These are phyloP conservation scores for Vandiemenella viatica DNA, from an alignment of 2,888 invertebrate species.

Conservation along the genomic window DNA sequence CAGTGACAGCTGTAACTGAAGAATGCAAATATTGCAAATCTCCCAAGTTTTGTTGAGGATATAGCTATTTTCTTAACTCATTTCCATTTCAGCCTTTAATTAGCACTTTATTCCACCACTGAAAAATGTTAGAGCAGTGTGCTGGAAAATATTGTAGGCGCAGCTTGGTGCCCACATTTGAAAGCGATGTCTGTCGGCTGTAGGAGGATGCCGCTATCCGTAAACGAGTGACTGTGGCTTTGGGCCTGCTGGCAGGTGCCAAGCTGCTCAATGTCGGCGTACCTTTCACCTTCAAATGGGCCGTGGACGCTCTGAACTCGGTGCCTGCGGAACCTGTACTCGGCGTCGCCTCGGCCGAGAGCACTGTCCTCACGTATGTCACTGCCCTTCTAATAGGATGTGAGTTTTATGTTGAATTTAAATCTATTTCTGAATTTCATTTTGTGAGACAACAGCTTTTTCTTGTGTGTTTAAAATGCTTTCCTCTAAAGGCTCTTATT, in stretches of 20 bases:
- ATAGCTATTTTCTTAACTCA: no score
- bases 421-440: neutral
- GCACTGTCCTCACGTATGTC: slow-evolving; percentile 62
- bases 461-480: no score
- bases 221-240: slow-evolving; percentile 67
- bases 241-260: slow-evolving; percentile 62
- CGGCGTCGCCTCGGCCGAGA: slow-evolving; percentile 62
- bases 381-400: slow-evolving; percentile 76
- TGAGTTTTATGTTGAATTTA: slow-evolving; percentile 35
- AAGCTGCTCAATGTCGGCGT: slow-evolving; percentile 83
- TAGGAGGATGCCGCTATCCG: slow-evolving; percentile 60
- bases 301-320: slow-evolving; percentile 72
- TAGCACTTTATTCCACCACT: no score
- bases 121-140: no score
- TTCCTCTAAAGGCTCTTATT: no score
- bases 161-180: no score
- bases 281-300: slow-evolving; percentile 90
- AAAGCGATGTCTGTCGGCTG: no score
- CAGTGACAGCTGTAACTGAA: no score
- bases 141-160: no score
- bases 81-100: no score
- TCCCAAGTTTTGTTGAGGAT: no score
- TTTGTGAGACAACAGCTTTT: neutral
- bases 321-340: slow-evolving; percentile 39
- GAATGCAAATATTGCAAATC: no score